Base-by-base conservation (phyloP, 2,888 invertebrate genomes). In the Drosophila borborema region DNA sequence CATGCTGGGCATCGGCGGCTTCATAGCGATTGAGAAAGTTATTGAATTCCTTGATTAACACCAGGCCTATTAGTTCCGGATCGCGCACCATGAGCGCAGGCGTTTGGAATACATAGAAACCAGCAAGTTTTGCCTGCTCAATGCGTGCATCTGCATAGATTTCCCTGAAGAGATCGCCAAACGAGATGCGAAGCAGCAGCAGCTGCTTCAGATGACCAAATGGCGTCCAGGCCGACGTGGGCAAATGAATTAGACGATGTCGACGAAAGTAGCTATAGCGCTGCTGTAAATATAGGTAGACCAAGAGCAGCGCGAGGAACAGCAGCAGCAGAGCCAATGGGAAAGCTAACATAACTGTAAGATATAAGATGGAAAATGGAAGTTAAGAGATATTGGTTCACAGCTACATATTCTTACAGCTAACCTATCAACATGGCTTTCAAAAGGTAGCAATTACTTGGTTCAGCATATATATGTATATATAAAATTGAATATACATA, bases 91-190 rank as follows among this genome's bases (percentile, higher is more conserved):
- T 63, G 2, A 94, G 40, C 5, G 91, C 91, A 0, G 94, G 94
- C 4, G 91, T 92, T 72, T 94, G 93, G n/a, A 94, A 91, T 2
- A 94, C 82, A 91, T 82, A 84, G 88, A 94, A 72, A 71, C 94
- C 89, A 66, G 81, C 82, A 54, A 93, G 28, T 66, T 92, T 77
- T 61, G 67, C 60, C 62, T 90, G 28, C 67, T 69, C 7, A 28
- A 79, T 34, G 8, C 60, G 12, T 0, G 69, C 53, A 64, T 90
- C 66, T 0, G 91, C 78, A 69, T 94, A 93, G 0, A 93, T 55
- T 1, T 91, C 80, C 23, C 88, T 86, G 28, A 94, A 81, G 7
- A 91, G 89, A 54, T 92, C 86, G 0, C 92, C 91, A 3, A 92
- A 82, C 2, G 92, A 89, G 59, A 88, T 91, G 62, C 82, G 91